Conservation (phyloP, 2,113 vertebrate species). For the Tachysurus fulvidraco region DNA sequence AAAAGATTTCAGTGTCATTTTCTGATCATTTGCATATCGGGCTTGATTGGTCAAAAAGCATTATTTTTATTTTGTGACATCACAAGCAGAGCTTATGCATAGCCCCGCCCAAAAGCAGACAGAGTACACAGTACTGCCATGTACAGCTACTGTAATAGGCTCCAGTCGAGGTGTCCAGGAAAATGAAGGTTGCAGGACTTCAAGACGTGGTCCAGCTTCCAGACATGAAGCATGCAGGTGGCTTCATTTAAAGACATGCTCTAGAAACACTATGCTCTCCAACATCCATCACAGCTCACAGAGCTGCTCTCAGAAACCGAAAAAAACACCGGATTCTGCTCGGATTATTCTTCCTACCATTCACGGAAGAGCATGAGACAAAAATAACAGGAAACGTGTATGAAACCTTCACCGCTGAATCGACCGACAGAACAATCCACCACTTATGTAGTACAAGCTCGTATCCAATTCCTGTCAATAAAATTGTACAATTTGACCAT, state of each 20-base stretch:
- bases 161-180: background rate
- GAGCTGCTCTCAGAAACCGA: constrained; percentile 79
- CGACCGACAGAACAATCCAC: constrained; percentile 19
- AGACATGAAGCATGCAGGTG: constrained; percentile 46
- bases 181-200: background rate
- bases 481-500: background rate
- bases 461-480: background rate
- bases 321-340: constrained; percentile 79
- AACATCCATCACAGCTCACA: constrained; percentile 78
- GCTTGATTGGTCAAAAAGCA: background rate
- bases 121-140: too few species aligned
- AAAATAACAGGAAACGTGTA: constrained; percentile 3
- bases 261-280: constrained; percentile 66
- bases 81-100: too few species aligned
- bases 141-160: background rate
- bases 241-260: constrained; percentile 58
- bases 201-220: constrained; percentile 22
- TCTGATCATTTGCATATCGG: background rate
- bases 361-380: background rate
- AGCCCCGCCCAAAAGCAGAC: too few species aligned
- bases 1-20: background rate
- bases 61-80: background rate
- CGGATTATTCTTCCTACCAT: constrained; percentile 32
- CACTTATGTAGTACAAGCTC: background rate
- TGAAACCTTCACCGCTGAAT: background rate